These are phyloP conservation scores for Anadara kagoshimensis DNA, from an alignment of 1,140 invertebrate species.

Conservation along the genomic window DNA sequence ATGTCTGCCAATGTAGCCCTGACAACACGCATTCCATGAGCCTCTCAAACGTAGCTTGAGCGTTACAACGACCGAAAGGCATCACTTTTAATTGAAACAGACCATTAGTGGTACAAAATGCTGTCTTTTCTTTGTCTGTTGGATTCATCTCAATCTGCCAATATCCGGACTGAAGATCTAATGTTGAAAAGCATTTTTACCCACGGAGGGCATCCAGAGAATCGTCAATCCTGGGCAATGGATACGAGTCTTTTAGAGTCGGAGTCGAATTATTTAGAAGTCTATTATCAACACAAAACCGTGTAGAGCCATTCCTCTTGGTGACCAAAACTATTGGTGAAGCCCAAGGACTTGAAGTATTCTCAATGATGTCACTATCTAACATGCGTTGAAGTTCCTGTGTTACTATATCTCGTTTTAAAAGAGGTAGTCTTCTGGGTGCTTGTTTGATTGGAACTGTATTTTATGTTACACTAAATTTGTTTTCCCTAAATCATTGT, in stretches of 20 bases:
- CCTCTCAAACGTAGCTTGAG: conserved; percentile 27
- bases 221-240: conserved; percentile 75
- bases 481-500: conserved; percentile 23
- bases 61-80: conserved; percentile 43
- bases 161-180: conserved; percentile 69
- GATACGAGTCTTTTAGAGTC: conserved; percentile 74
- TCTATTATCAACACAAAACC: conserved; percentile 74
- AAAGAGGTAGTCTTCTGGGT: conserved; percentile 16
- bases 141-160: conserved; percentile 70
- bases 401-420: conserved; percentile 7
- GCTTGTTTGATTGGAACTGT: conserved; percentile 25
- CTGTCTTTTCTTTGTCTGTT: conserved; percentile 65
- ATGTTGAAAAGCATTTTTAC: conserved; percentile 69
- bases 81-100: conserved; percentile 39
- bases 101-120: conserved; percentile 24
- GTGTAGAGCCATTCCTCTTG: conserved; percentile 38
- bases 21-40: conserved; percentile 40
- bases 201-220: conserved; percentile 66
- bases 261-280: conserved; percentile 73
- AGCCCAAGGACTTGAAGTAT: conserved; percentile 17
- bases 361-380: conserved; percentile 13
- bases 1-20: conserved; percentile 30
- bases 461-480: conserved; percentile 18
- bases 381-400: conserved; percentile 28
- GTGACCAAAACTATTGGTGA: conserved; percentile 27